Evolutionary conservation across 2,888 invertebrate genomes (phyloP).

Genomic region (Drosophila falleni): DNA sequence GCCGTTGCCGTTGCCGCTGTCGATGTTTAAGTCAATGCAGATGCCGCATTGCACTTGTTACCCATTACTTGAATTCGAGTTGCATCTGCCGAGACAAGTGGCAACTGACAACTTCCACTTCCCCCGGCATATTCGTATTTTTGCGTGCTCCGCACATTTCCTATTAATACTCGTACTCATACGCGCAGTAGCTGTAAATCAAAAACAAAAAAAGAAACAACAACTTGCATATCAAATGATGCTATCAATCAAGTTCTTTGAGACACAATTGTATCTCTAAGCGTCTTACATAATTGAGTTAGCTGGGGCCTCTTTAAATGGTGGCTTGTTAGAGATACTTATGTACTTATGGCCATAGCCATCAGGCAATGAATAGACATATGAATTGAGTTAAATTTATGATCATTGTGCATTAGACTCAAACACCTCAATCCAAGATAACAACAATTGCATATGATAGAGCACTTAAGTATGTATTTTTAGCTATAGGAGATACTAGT

Average conservation of each 20-base stretch:
- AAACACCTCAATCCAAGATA: conserved; percentile 44
- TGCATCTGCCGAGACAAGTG: conserved; percentile 42
- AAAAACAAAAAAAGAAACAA: conserved; percentile 34
- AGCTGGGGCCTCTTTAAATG: conserved; percentile 51
- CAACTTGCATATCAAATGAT: conserved; percentile 45
- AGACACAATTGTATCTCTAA: conserved; percentile 58
- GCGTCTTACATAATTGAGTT: conserved; percentile 42
- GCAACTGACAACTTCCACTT: conserved; percentile 34
- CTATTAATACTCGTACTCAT: conserved; percentile 42
- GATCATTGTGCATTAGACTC: conserved; percentile 52
- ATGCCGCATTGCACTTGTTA: conserved; percentile 50
- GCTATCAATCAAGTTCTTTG: conserved; percentile 65
- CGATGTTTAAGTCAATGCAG: conserved; percentile 7
- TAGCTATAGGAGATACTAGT: not conserved
- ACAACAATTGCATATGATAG: conserved; percentile 3
- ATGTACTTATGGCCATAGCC: conserved; percentile 20
- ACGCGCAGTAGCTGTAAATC: conserved; percentile 62
- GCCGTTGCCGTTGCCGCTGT: conserved; percentile 6
- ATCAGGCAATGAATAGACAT: conserved; percentile 42
- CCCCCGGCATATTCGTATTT: conserved; percentile 44
- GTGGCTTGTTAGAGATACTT: conserved; percentile 52
- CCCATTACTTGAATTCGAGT: conserved; percentile 32
- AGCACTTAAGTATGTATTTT: conserved; percentile 1
- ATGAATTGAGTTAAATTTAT: conserved; percentile 53
- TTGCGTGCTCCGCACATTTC: conserved; percentile 60